phyloP scores from a whole-genome alignment of 2,797 vertebrate species.

The Steatocranus sp. region DNA sequence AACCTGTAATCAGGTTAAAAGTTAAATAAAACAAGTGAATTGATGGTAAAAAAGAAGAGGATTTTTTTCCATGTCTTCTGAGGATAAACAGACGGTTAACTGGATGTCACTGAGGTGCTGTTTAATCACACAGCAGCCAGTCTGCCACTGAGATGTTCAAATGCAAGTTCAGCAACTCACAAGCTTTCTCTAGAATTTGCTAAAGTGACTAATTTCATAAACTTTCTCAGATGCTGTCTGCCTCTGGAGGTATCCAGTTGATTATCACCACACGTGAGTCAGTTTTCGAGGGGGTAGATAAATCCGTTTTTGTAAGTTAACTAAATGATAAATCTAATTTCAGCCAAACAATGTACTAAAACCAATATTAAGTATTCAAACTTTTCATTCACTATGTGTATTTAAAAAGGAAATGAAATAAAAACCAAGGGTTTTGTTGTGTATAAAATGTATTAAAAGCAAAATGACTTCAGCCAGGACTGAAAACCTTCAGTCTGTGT shows the following conservation, averaged over 20 bases:
- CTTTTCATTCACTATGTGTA: neutral
- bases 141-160: neutral
- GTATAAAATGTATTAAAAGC: neutral
- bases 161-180: neutral
- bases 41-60: neutral
- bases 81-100: no score
- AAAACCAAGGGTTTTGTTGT: accelerated
- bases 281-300: no score
- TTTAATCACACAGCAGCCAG: neutral
- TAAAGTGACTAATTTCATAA: neutral
- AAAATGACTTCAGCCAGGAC: accelerated
- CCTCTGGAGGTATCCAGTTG: no score
- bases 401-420: neutral
- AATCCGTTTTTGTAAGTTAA: no score
- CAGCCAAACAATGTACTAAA: neutral
- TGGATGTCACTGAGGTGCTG: neutral
- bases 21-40: slow-evolving; percentile 1
- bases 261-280: neutral
- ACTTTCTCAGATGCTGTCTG: accelerated
- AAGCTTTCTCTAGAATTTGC: neutral
- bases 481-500: accelerated
- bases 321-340: no score
- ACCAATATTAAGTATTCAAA: neutral
- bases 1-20: neutral
- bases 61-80: neutral